Evolutionary conservation across 2,113 vertebrate genomes (phyloP), one percentile per base, ranked within the genome.

Genomic region (Solenodon paradoxus): DNA sequence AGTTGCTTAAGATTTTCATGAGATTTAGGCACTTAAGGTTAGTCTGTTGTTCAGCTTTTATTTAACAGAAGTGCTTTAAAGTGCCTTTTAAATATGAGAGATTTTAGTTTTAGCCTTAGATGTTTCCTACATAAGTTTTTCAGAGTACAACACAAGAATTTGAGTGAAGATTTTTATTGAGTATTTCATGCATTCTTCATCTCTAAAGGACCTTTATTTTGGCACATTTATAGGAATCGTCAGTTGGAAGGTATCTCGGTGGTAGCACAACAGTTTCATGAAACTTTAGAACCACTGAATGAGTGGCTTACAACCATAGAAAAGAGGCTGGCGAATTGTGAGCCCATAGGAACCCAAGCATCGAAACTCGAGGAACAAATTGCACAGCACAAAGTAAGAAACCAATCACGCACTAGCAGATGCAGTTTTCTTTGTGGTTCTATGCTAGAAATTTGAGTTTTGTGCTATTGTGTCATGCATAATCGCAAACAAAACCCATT

Each of bases 261-360:
- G 96, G 99, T 99, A 64, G 99, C 99, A 0, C 99, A 99, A 97
- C 99, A 99, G 97, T 99, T 99, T 97, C 99, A 99, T 0, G 99
- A 99, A 95, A 99, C 99, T 78, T 96, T 99, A 84, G 99, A 99
- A 97, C 99, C 99, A 0, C 95, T 99, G 97, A 98, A 98, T 4
- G 99, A 99, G 75, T 99, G 99, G 99, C 98, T 99, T 2, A 97
- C 97, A 0, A 30, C 98, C 91, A 98, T 99, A 64, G 99, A 99
- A 94, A 99, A 99, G 97, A 98, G 98, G 57, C 98, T 99, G 49
- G 98, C 98, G 28, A 99, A 99, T 96, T 99, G 99, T 17, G 99
- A 99, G 77, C 99, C 99, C 86, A 98, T 99, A 80, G 99, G 99
- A 94, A 99, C 99, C 0, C 99, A 99, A 96, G 99, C 99, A 0